Evolutionary conservation across 2,888 invertebrate genomes (phyloP).

Genomic region (Sphaeridia pumilis): DNA sequence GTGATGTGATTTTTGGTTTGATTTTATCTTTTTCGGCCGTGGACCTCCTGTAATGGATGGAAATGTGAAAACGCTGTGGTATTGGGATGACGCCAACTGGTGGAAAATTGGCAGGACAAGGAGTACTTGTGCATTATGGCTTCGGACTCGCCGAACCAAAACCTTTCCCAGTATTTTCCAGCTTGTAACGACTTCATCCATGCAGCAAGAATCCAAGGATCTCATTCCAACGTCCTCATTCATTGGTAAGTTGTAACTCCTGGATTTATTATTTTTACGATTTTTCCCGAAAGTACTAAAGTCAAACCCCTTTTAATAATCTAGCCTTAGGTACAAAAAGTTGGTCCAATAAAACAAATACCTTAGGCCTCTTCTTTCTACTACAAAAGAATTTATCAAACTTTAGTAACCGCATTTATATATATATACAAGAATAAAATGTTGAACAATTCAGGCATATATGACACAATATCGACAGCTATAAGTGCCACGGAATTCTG

Average conservation of each 20-base stretch:
- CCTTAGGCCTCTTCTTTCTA: too few relatives aligned
- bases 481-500: too few relatives aligned
- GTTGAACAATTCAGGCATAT: too few relatives aligned
- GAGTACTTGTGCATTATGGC: slow-evolving; percentile 92
- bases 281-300: not conserved
- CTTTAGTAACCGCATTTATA: too few relatives aligned
- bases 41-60: not conserved
- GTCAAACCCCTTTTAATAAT: too few relatives aligned
- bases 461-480: too few relatives aligned
- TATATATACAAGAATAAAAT: too few relatives aligned
- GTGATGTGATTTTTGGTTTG: not conserved
- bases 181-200: slow-evolving; percentile 95
- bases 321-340: too few relatives aligned
- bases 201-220: slow-evolving; percentile 68
- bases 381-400: too few relatives aligned
- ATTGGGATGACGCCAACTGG: not conserved
- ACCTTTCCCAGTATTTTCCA: slow-evolving; percentile 83
- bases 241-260: slow-evolving; percentile 60
- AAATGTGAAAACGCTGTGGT: not conserved
- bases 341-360: too few relatives aligned
- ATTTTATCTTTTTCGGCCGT: not conserved
- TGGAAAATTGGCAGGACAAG: slow-evolving; percentile 62
- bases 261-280: not conserved
- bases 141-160: slow-evolving; percentile 89
- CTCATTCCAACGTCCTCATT: slow-evolving; percentile 71